Evolutionary conservation across 2,797 vertebrate genomes (phyloP).

Genomic region (Arremon brunneinucha): DNA sequence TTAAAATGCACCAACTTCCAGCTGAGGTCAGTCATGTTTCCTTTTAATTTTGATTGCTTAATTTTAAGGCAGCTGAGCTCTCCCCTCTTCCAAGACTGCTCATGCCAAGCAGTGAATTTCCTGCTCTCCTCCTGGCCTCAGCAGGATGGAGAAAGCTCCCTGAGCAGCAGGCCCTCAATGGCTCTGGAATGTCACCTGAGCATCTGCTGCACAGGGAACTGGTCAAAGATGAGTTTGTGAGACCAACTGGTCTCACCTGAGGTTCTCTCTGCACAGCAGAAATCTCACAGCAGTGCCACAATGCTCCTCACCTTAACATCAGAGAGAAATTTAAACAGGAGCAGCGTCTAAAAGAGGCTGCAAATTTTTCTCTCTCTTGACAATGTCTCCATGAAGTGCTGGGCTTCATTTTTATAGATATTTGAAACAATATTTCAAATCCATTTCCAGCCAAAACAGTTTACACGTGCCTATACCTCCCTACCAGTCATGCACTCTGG

Average conservation of each 20-base stretch:
- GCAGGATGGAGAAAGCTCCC: not conserved
- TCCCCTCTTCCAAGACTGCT: not conserved
- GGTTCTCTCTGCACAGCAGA: not conserved
- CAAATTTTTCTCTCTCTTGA: not conserved
- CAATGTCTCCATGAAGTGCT: no score
- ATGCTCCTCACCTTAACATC: not conserved
- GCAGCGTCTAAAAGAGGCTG: not conserved
- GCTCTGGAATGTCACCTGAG: not conserved
- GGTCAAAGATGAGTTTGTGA: no score
- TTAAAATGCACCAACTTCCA: not conserved
- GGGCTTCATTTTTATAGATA: not conserved
- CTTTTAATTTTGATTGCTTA: not conserved
- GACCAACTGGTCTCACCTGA: not conserved
- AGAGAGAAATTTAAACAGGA: not conserved
- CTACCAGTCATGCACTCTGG: not conserved
- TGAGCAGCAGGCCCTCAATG: not conserved
- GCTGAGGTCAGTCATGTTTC: fast-evolving
- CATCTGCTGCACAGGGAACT: not conserved
- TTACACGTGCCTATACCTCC: not conserved
- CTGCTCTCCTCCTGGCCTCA: not conserved
- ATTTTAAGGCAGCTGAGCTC: not conserved
- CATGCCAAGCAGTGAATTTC: not conserved
- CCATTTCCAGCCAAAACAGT: not conserved
- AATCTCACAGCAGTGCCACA: not conserved
- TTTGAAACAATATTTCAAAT: not conserved